Evolutionary conservation across 2,888 invertebrate species (phyloP).

Genomic region (Hypercompe scribonia): DNA sequence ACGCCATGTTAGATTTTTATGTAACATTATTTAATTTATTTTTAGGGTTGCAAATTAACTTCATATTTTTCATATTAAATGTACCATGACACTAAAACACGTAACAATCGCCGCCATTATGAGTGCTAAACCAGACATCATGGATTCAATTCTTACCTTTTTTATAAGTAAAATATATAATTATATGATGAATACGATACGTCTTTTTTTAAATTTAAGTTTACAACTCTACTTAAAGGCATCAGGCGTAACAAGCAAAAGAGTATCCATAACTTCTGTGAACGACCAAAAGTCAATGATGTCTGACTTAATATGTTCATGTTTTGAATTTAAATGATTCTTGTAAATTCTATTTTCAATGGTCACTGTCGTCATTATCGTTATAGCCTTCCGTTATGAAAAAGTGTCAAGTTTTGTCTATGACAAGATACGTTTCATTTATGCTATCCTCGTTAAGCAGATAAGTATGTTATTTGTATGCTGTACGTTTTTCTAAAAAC

Average conservation of each 20-base stretch:
- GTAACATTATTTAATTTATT: no score
- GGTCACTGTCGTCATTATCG: conserved; percentile 21
- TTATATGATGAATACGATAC: no score
- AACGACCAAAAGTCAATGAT: not conserved
- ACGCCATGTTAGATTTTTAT: no score
- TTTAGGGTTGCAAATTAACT: no score
- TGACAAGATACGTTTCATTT: not conserved
- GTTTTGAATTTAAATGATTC: conserved; percentile 23
- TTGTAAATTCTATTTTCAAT: conserved; percentile 28
- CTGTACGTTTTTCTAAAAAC: not conserved
- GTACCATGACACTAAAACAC: no score
- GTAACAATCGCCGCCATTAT: no score
- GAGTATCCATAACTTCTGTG: not conserved
- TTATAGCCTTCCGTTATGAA: conserved; percentile 13
- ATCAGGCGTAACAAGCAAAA: not conserved
- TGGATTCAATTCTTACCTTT: no score
- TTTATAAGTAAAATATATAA: no score
- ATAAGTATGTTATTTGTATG: not conserved
- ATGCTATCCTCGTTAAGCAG: not conserved
- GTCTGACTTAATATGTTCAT: conserved; percentile 21
- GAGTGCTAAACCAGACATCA: no score
- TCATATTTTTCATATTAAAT: no score
- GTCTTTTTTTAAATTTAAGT: no score
- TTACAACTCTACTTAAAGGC: no score
- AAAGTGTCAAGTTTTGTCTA: conserved; percentile 6